These are phyloP conservation scores for Aplodontia rufa DNA, from an alignment of 2,113 vertebrate genomes.

Conservation along the genomic window DNA sequence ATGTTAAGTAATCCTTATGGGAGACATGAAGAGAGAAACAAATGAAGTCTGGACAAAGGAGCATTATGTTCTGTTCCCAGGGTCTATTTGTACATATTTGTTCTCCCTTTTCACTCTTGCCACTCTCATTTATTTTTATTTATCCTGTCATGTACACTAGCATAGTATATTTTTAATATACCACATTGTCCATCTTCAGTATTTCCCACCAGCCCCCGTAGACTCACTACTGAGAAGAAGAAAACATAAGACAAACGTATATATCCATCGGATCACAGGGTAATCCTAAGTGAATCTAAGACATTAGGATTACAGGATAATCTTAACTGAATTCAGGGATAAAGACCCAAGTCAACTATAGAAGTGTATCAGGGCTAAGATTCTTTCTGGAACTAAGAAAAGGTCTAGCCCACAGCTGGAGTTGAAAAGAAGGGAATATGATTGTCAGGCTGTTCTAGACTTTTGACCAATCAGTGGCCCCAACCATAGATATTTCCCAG, in stretches of 20 bases:
- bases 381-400: background rate
- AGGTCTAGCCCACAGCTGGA: background rate
- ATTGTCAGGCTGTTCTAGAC: background rate
- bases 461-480: background rate
- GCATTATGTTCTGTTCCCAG: background rate
- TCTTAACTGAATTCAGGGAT: background rate
- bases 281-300: background rate
- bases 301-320: background rate
- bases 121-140: background rate
- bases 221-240: background rate
- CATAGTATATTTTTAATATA: background rate
- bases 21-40: background rate
- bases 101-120: background rate
- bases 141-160: background rate
- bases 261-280: background rate
- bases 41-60: background rate
- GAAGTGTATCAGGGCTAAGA: background rate
- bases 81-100: background rate
- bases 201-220: background rate
- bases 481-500: background rate
- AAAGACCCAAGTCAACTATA: background rate
- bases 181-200: background rate
- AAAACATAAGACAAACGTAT: background rate
- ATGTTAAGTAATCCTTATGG: background rate
- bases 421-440: background rate